phyloP scores from a whole-genome alignment of 2,888 invertebrate species.

The Plemyria rubiginata region DNA sequence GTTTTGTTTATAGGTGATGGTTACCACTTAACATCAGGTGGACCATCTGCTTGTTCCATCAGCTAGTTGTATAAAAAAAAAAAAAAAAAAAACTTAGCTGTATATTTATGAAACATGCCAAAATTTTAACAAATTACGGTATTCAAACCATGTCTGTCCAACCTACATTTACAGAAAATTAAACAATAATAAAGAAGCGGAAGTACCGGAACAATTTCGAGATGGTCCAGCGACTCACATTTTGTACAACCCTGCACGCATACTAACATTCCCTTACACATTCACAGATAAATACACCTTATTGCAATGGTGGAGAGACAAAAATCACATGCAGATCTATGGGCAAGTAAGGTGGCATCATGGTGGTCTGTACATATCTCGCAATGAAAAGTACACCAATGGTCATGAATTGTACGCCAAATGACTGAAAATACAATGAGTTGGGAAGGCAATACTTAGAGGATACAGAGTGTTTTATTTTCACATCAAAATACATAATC shows the following conservation, averaged over 20 bases:
- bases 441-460: slow-evolving; percentile 47
- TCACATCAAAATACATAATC: neutral
- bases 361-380: slow-evolving; percentile 51
- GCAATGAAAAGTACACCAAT: slow-evolving; percentile 56
- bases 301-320: neutral
- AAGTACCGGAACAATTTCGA: slow-evolving; percentile 63
- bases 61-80: too few species aligned
- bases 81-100: too few species aligned
- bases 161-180: slow-evolving; percentile 37
- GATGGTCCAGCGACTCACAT: slow-evolving; percentile 67
- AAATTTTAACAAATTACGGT: neutral
- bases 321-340: slow-evolving; percentile 11
- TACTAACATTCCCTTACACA: slow-evolving; percentile 9
- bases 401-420: slow-evolving; percentile 56
- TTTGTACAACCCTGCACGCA: slow-evolving; percentile 42
- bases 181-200: slow-evolving; percentile 57
- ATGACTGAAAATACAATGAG: slow-evolving; percentile 53
- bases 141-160: slow-evolving; percentile 9
- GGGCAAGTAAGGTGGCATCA: slow-evolving; percentile 22
- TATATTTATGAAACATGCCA: neutral
- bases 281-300: slow-evolving; percentile 7
- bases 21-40: too few species aligned
- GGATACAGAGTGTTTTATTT: slow-evolving; percentile 32
- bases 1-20: too few species aligned
- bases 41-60: too few species aligned